Evolutionary conservation across 2,113 vertebrate species (phyloP).

Genomic region (Bos indicus): DNA sequence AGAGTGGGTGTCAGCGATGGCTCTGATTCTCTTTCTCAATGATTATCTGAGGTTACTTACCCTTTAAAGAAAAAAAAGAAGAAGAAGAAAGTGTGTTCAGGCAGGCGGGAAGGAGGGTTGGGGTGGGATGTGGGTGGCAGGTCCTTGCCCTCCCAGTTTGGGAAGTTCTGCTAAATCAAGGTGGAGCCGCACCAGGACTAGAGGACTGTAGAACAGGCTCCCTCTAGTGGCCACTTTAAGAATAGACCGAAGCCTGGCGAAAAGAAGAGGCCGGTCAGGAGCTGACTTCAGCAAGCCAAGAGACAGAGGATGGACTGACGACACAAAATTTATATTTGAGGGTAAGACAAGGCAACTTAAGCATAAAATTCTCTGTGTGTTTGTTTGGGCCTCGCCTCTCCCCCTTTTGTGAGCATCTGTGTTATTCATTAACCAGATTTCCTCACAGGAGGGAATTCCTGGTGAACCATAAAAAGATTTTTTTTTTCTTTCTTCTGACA

Average conservation of each 20-base stretch:
- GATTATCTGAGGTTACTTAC: not conserved
- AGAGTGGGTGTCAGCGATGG: not conserved
- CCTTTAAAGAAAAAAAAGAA: not conserved
- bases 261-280: not conserved
- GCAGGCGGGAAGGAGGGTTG: not conserved
- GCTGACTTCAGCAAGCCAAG: not conserved
- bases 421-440: not conserved
- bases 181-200: not conserved
- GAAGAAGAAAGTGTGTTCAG: not conserved
- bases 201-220: not conserved
- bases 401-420: not conserved
- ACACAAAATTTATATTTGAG: not conserved
- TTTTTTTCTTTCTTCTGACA: not conserved
- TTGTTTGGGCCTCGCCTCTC: not conserved
- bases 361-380: not conserved
- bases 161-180: not conserved
- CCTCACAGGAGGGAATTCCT: not conserved
- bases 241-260: not conserved
- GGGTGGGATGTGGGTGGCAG: not conserved
- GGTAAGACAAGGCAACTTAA: not conserved
- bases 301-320: not conserved
- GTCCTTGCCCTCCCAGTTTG: not conserved
- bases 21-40: not conserved
- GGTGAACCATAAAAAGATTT: not conserved
- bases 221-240: not conserved